These are phyloP conservation scores for Apostichopus japonicus DNA, from an alignment of 35 echinoderm and acorn worm species.

Conservation along the genomic window DNA sequence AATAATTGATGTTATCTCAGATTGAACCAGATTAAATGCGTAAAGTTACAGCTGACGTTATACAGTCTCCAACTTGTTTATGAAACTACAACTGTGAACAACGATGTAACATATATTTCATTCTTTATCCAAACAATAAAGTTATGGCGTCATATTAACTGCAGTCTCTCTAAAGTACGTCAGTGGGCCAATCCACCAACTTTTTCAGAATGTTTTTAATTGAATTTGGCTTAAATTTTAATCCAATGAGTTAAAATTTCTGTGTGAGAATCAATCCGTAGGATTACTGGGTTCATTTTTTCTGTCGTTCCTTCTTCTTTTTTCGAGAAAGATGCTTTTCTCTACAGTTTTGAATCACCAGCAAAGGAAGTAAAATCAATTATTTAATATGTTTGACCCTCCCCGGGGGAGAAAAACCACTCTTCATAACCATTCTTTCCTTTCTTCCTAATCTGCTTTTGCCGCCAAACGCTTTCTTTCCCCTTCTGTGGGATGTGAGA, in stretches of 20 bases:
- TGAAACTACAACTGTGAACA: too few relatives aligned
- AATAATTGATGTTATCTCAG: too few relatives aligned
- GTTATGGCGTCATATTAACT: neutral
- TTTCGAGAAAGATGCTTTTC: constrained; percentile 24
- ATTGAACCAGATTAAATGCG: too few relatives aligned
- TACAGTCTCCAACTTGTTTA: too few relatives aligned
- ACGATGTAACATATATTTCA: too few relatives aligned
- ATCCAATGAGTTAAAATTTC: constrained; percentile 31
- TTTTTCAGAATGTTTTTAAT: constrained; percentile 24
- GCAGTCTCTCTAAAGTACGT: neutral
- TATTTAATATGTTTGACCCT: constrained; percentile 55
- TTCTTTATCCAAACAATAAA: neutral
- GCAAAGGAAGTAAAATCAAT: constrained; percentile 29
- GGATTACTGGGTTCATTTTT: neutral
- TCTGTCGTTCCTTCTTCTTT: neutral
- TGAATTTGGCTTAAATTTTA: constrained; percentile 50
- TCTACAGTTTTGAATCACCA: constrained; percentile 27
- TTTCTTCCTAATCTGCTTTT: constrained; percentile 34
- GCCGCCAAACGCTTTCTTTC: constrained; percentile 39
- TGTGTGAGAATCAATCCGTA: constrained; percentile 36
- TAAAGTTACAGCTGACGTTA: too few relatives aligned
- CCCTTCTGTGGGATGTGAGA: constrained; percentile 30
- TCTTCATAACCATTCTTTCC: constrained; percentile 39
- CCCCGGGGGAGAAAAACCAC: constrained; percentile 45
- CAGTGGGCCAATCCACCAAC: neutral